Evolutionary conservation across 1,140 invertebrate species (phyloP).

Genomic region (Diploscapter pachys): DNA sequence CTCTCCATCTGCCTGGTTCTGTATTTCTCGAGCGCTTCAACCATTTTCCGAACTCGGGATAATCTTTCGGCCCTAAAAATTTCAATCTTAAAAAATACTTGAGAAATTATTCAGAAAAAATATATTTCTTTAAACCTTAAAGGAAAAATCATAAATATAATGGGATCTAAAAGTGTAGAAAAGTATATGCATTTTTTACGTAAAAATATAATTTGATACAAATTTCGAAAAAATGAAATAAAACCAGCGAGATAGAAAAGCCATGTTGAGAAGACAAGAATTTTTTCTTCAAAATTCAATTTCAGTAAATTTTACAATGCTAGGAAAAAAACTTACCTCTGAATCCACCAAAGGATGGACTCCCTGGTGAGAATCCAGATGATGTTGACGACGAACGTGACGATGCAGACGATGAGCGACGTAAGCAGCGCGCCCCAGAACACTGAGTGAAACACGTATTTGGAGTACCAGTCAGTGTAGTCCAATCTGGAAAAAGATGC

Average conservation of each 20-base stretch:
- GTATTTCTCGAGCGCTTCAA: constrained; percentile 59
- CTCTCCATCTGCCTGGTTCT: constrained; percentile 51
- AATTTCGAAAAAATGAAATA: too few species aligned
- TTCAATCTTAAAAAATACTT: constrained; percentile 11
- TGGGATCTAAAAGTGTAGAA: too few species aligned
- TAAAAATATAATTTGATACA: neutral
- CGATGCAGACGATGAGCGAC: constrained; percentile 46
- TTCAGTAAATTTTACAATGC: constrained; percentile 8
- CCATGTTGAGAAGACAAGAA: too few species aligned
- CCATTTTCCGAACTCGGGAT: constrained; percentile 51
- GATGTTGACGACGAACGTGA: constrained; percentile 52
- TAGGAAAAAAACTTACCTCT: constrained; percentile 30
- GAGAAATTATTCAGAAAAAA: neutral
- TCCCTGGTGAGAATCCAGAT: constrained; percentile 51
- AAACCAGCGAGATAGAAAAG: too few species aligned
- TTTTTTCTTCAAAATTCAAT: neutral
- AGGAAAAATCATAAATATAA: neutral
- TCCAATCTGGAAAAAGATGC: constrained; percentile 42
- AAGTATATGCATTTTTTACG: too few species aligned
- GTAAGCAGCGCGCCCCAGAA: constrained; percentile 49
- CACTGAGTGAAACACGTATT: constrained; percentile 46
- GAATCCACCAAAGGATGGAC: constrained; percentile 52
- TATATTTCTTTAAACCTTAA: constrained; percentile 21
- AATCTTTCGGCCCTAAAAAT: constrained; percentile 42
- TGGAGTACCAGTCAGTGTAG: constrained; percentile 52